Base-by-base conservation (phyloP, 2,113 vertebrate species). In the Carassius auratus region DNA sequence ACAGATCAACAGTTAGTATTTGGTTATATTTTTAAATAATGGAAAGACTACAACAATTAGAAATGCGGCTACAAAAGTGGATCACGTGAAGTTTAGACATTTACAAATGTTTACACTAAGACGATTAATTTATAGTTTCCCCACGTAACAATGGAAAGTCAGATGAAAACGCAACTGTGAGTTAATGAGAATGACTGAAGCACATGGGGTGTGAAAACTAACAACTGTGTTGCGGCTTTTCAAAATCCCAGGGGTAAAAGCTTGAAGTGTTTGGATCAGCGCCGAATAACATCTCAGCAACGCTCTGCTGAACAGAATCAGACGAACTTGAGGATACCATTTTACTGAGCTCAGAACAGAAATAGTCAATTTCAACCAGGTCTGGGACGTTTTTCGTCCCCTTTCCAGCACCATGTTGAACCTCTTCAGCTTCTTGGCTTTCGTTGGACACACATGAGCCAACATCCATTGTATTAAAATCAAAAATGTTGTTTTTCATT, bases 231-330 rank as follows among this genome's bases (percentile, higher is more conserved):
- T 86, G 83, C 75, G 86, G 83, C 74, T 59, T 88, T 76, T 88
- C 83, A 62, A 90, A 79, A 83, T 90, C 89, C 89, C 89, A 90
- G 33, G 89, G 89, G 48, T 90, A 90, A 81, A 90, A 90, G 73
- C 81, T 90, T 66, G 83, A 76, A 13, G 89, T 64, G 83, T 85
- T 81, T 12, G 85, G 89, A 45, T 88, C 87, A 4, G 87, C 75
- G 38, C 89, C 89, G 13, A 90, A 90, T 57, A 90, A 64, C 89
- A 90, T 90, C 66, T 90, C 89, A 0, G 89, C 84, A 55, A 90
- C 87, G 42, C 89, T 90, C 48, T 88, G 87, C 23, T 88, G 89
- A 21, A 90, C 89, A 15, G 89, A 71, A 83, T 88, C 87, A 1
- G 87, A 86, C 4, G 87, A 88, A 76, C 83, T 69, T 8, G 89